Base-by-base conservation (phyloP, 2,888 invertebrate genomes). In the Agrochola litura region DNA sequence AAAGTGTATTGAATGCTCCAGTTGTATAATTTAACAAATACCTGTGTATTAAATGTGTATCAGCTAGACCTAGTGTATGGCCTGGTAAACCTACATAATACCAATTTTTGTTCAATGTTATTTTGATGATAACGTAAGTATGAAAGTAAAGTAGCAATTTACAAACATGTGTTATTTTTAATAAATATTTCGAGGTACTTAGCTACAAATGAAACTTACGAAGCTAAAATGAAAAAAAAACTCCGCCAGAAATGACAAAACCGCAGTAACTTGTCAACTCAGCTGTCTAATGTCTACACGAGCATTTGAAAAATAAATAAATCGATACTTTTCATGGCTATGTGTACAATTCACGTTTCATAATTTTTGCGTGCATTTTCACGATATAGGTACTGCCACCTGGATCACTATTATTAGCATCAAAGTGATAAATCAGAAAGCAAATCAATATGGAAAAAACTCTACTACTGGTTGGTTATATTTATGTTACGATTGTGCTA, bases 261-360 rank as follows among this genome's bases (percentile, higher is more conserved):
- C 25, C 58, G 56, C 37, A 52, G 56, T 49, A 37, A 37, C 37
- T 37, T 72, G 76, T 76, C 69, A 81, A 66, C 77, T 79, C 78
- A 79, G 81, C 76, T 83, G 83, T 75, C 76, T 46, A 12, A 43
- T 43, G 41, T 72, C 43, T 30, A n/a, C 16, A 52, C 52, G n/a
- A 46, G 60, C 58, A 58, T 56, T 70, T 52, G 64, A 60, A 83
- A 77, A 76, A 75, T 77, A 79, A 75, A 75, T 82, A 78, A 74
- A 75, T 80, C 73, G 64, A 70, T 84, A 73, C 5, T 64, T 74
- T 70, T 70, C 54, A 73, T 49, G 58, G 25, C 8, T 67, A 8
- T 14, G 8, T n/a, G 49, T 37, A 68, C 16, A 25, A 77, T 61
- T 64, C 19, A 63, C 14, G 46, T 61, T 52, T 67, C 63, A 14